phyloP scores from a whole-genome alignment of 2,113 vertebrate genomes.

The Ivindomyrus marchei region DNA sequence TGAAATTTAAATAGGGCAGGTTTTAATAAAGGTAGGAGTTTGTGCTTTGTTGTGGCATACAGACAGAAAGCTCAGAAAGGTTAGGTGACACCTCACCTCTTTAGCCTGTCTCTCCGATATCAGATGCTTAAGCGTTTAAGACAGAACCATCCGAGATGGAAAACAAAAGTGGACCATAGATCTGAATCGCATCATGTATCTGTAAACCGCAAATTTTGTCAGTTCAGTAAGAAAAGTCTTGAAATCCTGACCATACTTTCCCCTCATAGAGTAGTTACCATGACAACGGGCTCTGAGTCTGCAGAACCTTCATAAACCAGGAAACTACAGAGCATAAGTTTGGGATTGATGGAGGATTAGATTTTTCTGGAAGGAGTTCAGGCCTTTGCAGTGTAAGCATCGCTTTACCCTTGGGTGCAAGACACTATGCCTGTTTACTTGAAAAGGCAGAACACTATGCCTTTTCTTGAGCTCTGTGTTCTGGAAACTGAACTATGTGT shows the following conservation, averaged over 20 bases:
- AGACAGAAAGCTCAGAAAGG: not conserved
- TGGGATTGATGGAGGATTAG: not conserved
- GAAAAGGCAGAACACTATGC: not conserved
- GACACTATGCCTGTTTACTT: not conserved
- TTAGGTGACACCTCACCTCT: not conserved
- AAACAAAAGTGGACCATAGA: not conserved
- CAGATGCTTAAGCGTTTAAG: not conserved
- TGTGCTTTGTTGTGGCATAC: not conserved
- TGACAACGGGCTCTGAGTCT: not conserved
- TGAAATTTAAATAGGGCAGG: constrained; percentile 11
- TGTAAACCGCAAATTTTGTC: not conserved
- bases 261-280: not conserved
- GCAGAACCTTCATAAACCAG: not conserved
- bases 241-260: not conserved
- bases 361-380: not conserved
- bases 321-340: not conserved
- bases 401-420: not conserved
- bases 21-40: not conserved
- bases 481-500: not conserved
- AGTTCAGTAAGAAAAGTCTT: not conserved
- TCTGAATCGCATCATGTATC: not conserved
- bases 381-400: not conserved
- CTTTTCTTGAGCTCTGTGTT: not conserved
- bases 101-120: not conserved
- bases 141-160: not conserved